A percentile compares a stretch with the other conserved stretches of the same genome.
These are phyloP conservation scores for Gymnoscopelus microlampas DNA, from an alignment of 2,797 vertebrate genomes.

Conservation along the genomic window DNA sequence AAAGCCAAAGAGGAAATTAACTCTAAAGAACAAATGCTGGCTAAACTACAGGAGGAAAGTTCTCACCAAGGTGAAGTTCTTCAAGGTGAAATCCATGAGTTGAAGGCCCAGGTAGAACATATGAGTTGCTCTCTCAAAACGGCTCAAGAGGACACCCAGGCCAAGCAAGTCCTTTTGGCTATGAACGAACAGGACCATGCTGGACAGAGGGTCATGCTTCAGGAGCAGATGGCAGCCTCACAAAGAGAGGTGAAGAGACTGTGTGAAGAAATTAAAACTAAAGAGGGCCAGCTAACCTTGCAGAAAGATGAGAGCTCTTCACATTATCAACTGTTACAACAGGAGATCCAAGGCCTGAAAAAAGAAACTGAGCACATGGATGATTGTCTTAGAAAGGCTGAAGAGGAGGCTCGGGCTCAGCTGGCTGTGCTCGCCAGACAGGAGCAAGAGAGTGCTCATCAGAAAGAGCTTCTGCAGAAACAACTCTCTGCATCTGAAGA, in stretches of 20 bases:
- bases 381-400: conserved; percentile 42
- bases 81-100: background rate
- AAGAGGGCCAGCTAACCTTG: conserved; percentile 43
- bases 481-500: conserved; percentile 41
- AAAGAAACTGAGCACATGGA: conserved; percentile 31
- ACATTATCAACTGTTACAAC: conserved; percentile 46
- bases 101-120: background rate
- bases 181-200: background rate
- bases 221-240: background rate
- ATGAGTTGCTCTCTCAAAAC: background rate
- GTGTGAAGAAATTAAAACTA: conserved; percentile 47
- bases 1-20: conserved; percentile 62
- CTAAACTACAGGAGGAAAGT: conserved; percentile 53
- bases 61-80: background rate
- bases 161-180: conserved; percentile 51
- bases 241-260: conserved; percentile 13
- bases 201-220: background rate
- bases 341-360: conserved; percentile 77
- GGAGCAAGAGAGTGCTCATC: conserved; percentile 22
- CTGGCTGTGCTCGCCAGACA: conserved; percentile 49
- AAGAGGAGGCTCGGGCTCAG: conserved; percentile 50
- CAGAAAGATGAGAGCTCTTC: conserved; percentile 51
- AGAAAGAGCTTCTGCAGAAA: conserved; percentile 29
- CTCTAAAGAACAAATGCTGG: conserved; percentile 56
- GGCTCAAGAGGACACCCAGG: conserved; percentile 39